A percentile compares a stretch with the other conserved stretches of the same genome.
Evolutionary conservation across 2,888 invertebrate species (phyloP).

Genomic region (Dynastes maya): DNA sequence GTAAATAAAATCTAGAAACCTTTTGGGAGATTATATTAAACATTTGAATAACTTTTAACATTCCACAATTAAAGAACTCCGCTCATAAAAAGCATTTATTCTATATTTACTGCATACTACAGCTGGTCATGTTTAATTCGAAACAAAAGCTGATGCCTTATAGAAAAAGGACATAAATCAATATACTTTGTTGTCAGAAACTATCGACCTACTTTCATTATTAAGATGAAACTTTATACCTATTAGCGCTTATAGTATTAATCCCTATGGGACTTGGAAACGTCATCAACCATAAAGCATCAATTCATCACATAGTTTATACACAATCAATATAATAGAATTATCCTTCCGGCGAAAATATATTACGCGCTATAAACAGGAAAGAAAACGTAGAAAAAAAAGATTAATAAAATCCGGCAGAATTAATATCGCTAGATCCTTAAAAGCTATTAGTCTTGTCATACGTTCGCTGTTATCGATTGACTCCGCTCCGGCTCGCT

Average conservation of each 20-base stretch:
- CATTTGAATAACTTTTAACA: too few relatives aligned
- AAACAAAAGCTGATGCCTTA: too few relatives aligned
- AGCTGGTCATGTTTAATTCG: too few relatives aligned
- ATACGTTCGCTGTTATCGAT: conserved; percentile 35
- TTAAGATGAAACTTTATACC: neutral
- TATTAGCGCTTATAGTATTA: neutral
- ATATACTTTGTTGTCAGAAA: too few relatives aligned
- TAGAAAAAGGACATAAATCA: too few relatives aligned
- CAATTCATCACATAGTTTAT: neutral
- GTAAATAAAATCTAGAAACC: too few relatives aligned
- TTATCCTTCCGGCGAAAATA: neutral
- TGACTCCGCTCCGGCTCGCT: conserved; percentile 6
- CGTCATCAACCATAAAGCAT: conserved; percentile 3
- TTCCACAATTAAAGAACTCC: too few relatives aligned
- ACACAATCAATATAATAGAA: conserved; percentile 2
- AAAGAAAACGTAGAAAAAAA: neutral
- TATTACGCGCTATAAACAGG: neutral
- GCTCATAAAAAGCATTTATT: too few relatives aligned
- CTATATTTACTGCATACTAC: too few relatives aligned
- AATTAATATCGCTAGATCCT: conserved; percentile 42
- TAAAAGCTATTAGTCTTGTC: conserved; percentile 43
- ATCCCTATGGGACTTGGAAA: neutral
- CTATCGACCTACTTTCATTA: too few relatives aligned
- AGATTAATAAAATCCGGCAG: conserved; percentile 36
- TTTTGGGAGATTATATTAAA: too few relatives aligned